Conservation (phyloP, 2,797 vertebrate species). For the Acrocephalus scirpaceus region DNA sequence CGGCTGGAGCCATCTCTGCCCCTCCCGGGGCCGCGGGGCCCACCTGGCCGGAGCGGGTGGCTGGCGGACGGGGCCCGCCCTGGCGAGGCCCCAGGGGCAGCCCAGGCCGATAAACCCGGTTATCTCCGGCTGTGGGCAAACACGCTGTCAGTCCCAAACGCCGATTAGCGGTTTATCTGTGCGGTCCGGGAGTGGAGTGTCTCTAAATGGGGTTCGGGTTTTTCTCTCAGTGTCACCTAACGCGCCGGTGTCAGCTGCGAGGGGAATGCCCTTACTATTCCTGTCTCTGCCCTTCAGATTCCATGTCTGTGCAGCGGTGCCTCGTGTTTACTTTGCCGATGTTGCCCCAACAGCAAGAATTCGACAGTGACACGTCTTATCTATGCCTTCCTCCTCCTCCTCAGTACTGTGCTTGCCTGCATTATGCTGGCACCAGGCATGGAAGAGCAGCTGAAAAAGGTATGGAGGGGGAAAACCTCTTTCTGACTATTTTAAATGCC, state of each 20-base stretch:
- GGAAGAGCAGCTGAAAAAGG: constrained; percentile 86
- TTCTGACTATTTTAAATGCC: background rate
- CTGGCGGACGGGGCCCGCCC: too few relatives aligned
- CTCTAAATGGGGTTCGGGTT: background rate
- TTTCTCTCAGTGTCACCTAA: too few relatives aligned
- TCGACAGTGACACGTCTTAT: constrained; percentile 88
- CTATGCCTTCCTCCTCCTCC: constrained; percentile 86
- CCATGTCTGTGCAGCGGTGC: constrained; percentile 88
- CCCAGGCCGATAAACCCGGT: fast-evolving
- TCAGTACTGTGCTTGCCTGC: constrained; percentile 84
- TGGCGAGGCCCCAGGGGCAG: background rate
- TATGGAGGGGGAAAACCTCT: constrained; percentile 22
- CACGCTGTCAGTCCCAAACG: fast-evolving
- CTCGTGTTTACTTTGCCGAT: constrained; percentile 86
- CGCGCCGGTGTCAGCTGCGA: background rate
- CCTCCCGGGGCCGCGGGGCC: background rate
- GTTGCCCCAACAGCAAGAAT: constrained; percentile 86
- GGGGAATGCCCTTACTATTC: background rate
- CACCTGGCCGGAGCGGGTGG: background rate
- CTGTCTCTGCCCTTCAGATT: constrained; percentile 72
- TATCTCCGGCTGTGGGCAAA: fast-evolving
- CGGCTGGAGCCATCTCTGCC: fast-evolving
- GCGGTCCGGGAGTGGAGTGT: fast-evolving
- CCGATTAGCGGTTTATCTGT: background rate
- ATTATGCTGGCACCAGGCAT: constrained; percentile 88